Base-by-base conservation (phyloP, 2,888 invertebrate genomes). In the Sphaerophoria taeniata region DNA sequence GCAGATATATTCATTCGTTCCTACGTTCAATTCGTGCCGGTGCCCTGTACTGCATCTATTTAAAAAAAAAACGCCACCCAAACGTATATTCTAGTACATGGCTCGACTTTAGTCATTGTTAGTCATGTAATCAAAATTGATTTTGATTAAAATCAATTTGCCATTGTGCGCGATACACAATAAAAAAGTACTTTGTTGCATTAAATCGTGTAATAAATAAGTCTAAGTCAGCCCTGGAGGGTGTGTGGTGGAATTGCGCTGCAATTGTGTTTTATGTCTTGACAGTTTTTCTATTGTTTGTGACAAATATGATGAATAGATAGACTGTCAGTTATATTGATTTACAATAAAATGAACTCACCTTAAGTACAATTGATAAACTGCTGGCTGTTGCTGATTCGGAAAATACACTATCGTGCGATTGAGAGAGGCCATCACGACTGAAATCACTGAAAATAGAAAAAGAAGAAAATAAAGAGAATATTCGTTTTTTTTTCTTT, bases 331-430 rank as follows among this genome's bases (percentile, higher is more conserved):
- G 49, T 43, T 43, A 0, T 7, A 43, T 11, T 43, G 43, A 43
- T 43, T 43, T 43, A 0, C 12, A 11, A 53, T 69, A 45, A 61
- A 49, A 63, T 45, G 11, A 63, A 88, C 90, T 90, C 86, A 92
- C 92, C 91, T 91, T 91, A 45, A 92, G 88, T 49, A 91, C 91
- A 51, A 90, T 91, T 31, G 92, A 92, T 72, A 92, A 89, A 87
- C 90, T 92, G 88, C 92, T 92, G 51, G 92, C 92, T 31, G 92
- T 92, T 43, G 91, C 92, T 70, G 92, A 92, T 89, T 92, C 96
- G 72, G 97, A 96, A 93, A 98, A 98, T 89, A 98, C 96, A 87
- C 97, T 97, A 93, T 98, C 97, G 92, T 97, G 97, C 31, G 97
- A 97, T 89, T 97, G 96, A 85, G 97, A 97, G 88, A 97, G 93